Base-by-base conservation (phyloP, 2,113 vertebrate species). In the Corydoras sp. region DNA sequence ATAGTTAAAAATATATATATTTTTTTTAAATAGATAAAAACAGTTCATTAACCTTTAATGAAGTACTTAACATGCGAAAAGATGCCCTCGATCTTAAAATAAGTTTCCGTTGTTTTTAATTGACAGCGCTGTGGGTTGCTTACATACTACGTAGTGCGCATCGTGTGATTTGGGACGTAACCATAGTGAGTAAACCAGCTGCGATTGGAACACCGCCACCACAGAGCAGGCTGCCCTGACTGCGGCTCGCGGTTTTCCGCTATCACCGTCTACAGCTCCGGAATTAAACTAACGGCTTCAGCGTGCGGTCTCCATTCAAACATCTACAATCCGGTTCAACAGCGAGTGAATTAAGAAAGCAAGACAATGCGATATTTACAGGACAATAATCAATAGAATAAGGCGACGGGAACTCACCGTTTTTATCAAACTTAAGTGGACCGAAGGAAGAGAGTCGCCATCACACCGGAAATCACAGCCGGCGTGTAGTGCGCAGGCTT, bases 391-490 rank as follows among this genome's bases (percentile, higher is more conserved):
- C 0, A 2, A 43, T 5, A 4, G 2, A 43, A 43, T 2, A 43
- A 43, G 35, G 35, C 35, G 35, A 8, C 35, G 7, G 35, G 4
- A 59, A 32, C 76, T 61, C 75, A 77, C 79, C 76, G 49, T 2
- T 70, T 66, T 67, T 56, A 73, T 69, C 75, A 68, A 64, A 80
- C 61, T 73, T 80, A 77, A 66, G 9, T 54, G 58, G 76, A 62
- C 68, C 74, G 31, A 77, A 43, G 72, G 73, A 69, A 75, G 79
- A 75, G 79, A 73, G 88, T 85, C 87, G 88, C 88, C 90, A 91
- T 91, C 84, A 88, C 83, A 91, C 90, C 90, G 88, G 90, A 91
- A 90, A 89, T 59, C 79, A 84, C 63, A 24, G 58, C 82, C 78
- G 81, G 75, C 9, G 0, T 76, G 80, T 65, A 59, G 2, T 77